Evolutionary conservation across 2,113 vertebrate species (phyloP), one percentile per base, ranked within the genome.

Genomic region (Ceuthmochares aereus): DNA sequence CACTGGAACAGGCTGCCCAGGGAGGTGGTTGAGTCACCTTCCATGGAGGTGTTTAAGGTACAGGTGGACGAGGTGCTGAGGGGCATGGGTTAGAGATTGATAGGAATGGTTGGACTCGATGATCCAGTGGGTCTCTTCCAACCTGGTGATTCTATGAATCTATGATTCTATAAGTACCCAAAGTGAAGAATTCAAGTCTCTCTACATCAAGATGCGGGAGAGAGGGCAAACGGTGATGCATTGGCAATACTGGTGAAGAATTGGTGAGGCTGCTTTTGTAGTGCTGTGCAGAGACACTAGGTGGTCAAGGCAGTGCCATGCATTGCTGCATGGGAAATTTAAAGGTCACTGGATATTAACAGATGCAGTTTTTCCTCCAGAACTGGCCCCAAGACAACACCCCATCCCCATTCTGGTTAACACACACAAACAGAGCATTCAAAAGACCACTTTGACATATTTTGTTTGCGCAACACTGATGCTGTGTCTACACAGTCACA

Each of bases 201-300:
- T 78, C 27, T 69, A 4, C 43, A n/a, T 62, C 51, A 32, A 75
- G 55, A n/a, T 22, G 36, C 0, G 2, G 54, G 45, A 49, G 34
- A 67, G 66, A 34, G 21, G 1, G 1, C 49, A 82, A 32, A 32
- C 0, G 0, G 75, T 1, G 45, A 25, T 7, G 22, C 2, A 2
- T 26, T 34, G 42, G 51, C 60, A 80, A n/a, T 17, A 45, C 30
- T 23, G 72, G 80, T 34, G 72, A 92, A 70, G 87, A 89, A 63
- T 47, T 59, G 84, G 84, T 67, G 59, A 91, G 30, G 42, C 4
- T 51, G 73, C 23, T 62, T 76, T 58, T 60, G 29, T 8, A 77
- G n/a, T 3, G 76, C 21, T 69, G 36, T 15, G 23, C 60, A 56
- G 79, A 70, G 72, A 47, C 37, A 9, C 18, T 21, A 59, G n/a